phyloP scores from a whole-genome alignment of 2,797 vertebrate genomes.

The Heterohyrax brucei region DNA sequence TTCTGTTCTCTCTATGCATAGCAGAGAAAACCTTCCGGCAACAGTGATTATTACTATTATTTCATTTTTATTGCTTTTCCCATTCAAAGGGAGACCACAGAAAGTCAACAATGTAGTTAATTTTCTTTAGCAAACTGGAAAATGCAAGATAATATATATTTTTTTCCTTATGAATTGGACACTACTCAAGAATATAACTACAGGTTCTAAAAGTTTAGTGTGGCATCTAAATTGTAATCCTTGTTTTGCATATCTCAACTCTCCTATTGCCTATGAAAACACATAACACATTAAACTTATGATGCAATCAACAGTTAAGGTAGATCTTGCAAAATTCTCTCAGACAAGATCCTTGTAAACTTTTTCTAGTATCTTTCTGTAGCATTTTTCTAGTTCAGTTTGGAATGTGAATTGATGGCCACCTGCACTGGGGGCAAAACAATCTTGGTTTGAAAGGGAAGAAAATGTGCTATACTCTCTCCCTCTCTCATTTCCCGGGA shows the following conservation, averaged over 20 bases:
- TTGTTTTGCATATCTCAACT: slow-evolving; percentile 32
- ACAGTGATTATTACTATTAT: slow-evolving; percentile 90
- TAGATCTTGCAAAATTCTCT: slow-evolving; percentile 39
- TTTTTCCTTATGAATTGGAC: slow-evolving; percentile 86
- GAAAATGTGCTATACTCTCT: neutral
- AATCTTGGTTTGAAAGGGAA: neutral
- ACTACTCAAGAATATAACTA: slow-evolving; percentile 82
- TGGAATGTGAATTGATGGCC: neutral
- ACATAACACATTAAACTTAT: slow-evolving; percentile 18
- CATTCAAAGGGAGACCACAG: slow-evolving; percentile 87
- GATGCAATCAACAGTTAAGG: slow-evolving; percentile 58
- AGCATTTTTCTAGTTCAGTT: slow-evolving; percentile 29
- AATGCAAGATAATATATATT: slow-evolving; percentile 89
- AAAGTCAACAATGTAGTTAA: slow-evolving; percentile 90
- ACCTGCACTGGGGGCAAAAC: neutral
- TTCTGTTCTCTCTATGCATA: slow-evolving; percentile 84
- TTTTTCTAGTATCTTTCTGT: slow-evolving; percentile 1
- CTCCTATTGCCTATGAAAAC: slow-evolving; percentile 44
- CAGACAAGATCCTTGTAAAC: neutral
- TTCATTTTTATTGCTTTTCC: slow-evolving; percentile 90
- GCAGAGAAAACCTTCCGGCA: slow-evolving; percentile 87
- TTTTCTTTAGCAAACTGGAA: slow-evolving; percentile 89
- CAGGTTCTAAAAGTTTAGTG: slow-evolving; percentile 76
- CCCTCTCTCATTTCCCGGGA: neutral
- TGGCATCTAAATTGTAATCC: slow-evolving; percentile 47